These are phyloP conservation scores for Sialis lutaria DNA, from an alignment of 2,888 invertebrate genomes.

Conservation along the genomic window DNA sequence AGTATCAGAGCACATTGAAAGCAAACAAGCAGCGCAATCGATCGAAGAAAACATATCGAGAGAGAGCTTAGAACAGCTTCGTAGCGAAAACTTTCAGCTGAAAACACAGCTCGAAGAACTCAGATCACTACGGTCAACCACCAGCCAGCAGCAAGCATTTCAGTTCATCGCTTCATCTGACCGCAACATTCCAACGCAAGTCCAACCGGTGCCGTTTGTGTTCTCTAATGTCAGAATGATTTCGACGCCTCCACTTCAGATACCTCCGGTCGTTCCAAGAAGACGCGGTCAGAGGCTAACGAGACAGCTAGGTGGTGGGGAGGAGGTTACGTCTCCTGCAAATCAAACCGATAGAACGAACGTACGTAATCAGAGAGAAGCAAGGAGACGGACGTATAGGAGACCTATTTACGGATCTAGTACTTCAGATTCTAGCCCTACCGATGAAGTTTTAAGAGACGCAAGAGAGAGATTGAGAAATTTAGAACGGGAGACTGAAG, in stretches of 20 bases:
- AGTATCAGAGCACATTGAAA: not conserved
- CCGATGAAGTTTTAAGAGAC: conserved; percentile 30
- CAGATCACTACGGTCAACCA: no score
- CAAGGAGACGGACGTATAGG: not conserved
- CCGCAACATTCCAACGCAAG: no score
- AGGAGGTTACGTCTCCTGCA: not conserved
- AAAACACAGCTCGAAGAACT: no score
- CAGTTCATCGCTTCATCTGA: no score
- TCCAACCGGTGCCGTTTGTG: no score
- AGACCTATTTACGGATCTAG: conserved; percentile 1
- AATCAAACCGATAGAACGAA: not conserved
- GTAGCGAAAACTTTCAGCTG: no score
- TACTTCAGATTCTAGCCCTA: conserved; percentile 22
- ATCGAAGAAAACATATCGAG: no score
- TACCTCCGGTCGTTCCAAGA: not conserved
- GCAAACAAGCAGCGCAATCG: no score
- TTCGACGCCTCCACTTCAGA: no score
- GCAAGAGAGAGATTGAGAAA: conserved; percentile 31
- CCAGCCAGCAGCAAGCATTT: no score
- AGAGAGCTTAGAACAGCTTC: no score
- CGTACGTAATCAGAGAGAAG: not conserved
- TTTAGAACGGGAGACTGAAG: conserved; percentile 40
- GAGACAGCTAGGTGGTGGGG: not conserved
- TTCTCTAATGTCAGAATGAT: no score
- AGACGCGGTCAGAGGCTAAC: not conserved